Base-by-base conservation (phyloP, 2,888 invertebrate species). In the Sphinx pinastri region DNA sequence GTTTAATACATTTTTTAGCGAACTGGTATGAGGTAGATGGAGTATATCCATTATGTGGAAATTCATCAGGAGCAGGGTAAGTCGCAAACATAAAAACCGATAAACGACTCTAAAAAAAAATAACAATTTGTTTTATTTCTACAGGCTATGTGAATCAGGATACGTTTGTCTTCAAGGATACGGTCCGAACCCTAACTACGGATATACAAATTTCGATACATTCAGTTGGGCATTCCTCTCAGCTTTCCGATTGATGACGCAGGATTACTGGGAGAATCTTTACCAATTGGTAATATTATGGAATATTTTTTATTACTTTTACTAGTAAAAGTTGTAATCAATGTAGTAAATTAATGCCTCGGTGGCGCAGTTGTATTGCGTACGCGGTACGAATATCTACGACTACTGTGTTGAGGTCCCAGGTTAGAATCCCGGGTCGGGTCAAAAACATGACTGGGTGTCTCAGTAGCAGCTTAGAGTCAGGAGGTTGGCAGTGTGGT, bases 251-350 rank as follows among this genome's bases (percentile, higher is more conserved):
- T 95, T 99, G 81, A 99, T 99, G 99, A 99, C 99, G 72, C 99
- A 99, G 94, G 99, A 99, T 94, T 99, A 97, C 92, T 99, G 99
- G 99, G 99, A 99, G 94, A 98, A 98, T 94, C 96, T 99, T 79
- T 99, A 99, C 94, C 99, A 99, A 95, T 95, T 98, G 96, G 99
- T 97, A 92, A 92, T 88, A 76, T 0, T 25, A 11, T 16, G 14
- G 68, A 45, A 16, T 45, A 38, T 2, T 8, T 38, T 7, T 8
- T 38, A 8, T 8, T 7, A 38, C 38, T 3, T 8, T 2, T 4
- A 38, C 6, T 38, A 38, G 2, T 8, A 38, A 7, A 38, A 38
- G 8, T 38, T 38, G 8, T 38, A 38, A 8, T 38, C 8, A 38
- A 38, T 38, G 0, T 7, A 38, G 38, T 38, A 25, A 25, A 25